phyloP scores from a whole-genome alignment of 1,140 invertebrate species.

The Meloidogyne exigua region DNA sequence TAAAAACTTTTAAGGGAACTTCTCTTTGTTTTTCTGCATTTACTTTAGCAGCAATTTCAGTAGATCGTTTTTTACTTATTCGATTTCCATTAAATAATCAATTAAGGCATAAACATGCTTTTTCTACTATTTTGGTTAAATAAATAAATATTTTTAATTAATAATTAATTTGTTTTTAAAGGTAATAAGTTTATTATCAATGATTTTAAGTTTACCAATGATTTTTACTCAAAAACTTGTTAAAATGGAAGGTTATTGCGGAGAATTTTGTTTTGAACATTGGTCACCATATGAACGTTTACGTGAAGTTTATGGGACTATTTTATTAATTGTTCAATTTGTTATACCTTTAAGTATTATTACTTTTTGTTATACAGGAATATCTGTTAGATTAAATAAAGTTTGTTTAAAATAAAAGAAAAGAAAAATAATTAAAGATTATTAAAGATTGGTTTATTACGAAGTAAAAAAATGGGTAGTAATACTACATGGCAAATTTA shows the following conservation, averaged over 20 bases:
- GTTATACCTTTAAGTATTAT: slow-evolving; percentile 60
- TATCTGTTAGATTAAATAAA: slow-evolving; percentile 54
- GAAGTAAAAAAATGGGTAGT: slow-evolving; percentile 43
- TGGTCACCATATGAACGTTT: slow-evolving; percentile 46
- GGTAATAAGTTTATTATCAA: slow-evolving; percentile 55
- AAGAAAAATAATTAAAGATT: neutral
- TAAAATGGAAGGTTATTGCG: slow-evolving; percentile 55
- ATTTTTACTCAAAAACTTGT: slow-evolving; percentile 54
- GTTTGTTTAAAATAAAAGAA: slow-evolving; percentile 12
- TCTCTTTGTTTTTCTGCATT: slow-evolving; percentile 56
- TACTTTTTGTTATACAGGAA: slow-evolving; percentile 58
- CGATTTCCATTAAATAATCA: slow-evolving; percentile 62
- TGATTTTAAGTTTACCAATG: slow-evolving; percentile 49
- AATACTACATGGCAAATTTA: slow-evolving; percentile 45
- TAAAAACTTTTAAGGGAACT: slow-evolving; percentile 44
- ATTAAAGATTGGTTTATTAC: slow-evolving; percentile 51
- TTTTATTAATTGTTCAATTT: slow-evolving; percentile 56
- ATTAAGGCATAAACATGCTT: slow-evolving; percentile 51
- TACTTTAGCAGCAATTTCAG: slow-evolving; percentile 57
- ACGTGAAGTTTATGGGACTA: slow-evolving; percentile 54
- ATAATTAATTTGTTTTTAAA: slow-evolving; percentile 32
- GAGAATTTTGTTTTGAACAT: slow-evolving; percentile 55
- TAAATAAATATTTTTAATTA: neutral
- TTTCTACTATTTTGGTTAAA: slow-evolving; percentile 49
- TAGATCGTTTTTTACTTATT: slow-evolving; percentile 58